phyloP scores from a whole-genome alignment of 37 sponge, comb jelly and placozoan species.

The Agelas oroides region DNA sequence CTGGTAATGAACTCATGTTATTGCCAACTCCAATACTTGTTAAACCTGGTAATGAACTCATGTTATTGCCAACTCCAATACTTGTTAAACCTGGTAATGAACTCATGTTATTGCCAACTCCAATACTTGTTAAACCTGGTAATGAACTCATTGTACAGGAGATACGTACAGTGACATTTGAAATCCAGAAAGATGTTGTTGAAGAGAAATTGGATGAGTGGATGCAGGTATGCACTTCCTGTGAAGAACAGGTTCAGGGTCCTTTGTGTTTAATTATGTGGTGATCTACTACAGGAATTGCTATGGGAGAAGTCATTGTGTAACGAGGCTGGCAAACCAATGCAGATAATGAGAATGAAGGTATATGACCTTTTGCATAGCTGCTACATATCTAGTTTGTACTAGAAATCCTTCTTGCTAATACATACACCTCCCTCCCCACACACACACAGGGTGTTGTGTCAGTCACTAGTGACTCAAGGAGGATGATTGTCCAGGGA shows the following conservation, averaged over 20 bases:
- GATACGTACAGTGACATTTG: constrained; percentile 72
- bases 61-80: too few species aligned
- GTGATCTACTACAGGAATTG: constrained; percentile 36
- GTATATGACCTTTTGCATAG: constrained; percentile 43
- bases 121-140: background rate
- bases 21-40: too few species aligned
- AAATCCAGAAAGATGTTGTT: constrained; percentile 38
- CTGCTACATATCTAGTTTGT: too few species aligned
- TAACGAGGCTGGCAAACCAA: constrained; percentile 30
- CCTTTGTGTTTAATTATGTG: background rate
- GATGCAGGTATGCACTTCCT: constrained; percentile 57
- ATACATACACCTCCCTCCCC: background rate
- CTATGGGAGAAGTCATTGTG: constrained; percentile 79
- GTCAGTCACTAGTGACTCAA: constrained; percentile 37
- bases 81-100: too few species aligned
- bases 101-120: background rate
- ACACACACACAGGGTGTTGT: constrained; percentile 56
- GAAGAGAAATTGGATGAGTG: constrained; percentile 71
- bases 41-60: too few species aligned
- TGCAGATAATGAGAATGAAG: constrained; percentile 81
- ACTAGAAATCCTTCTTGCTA: too few species aligned
- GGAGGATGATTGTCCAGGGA: constrained; percentile 78
- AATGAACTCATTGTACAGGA: constrained; percentile 9
- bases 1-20: too few species aligned
- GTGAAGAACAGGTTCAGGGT: too few species aligned